Evolutionary conservation across 1,140 invertebrate species (phyloP).

Genomic region (Palaemon carinicauda): DNA sequence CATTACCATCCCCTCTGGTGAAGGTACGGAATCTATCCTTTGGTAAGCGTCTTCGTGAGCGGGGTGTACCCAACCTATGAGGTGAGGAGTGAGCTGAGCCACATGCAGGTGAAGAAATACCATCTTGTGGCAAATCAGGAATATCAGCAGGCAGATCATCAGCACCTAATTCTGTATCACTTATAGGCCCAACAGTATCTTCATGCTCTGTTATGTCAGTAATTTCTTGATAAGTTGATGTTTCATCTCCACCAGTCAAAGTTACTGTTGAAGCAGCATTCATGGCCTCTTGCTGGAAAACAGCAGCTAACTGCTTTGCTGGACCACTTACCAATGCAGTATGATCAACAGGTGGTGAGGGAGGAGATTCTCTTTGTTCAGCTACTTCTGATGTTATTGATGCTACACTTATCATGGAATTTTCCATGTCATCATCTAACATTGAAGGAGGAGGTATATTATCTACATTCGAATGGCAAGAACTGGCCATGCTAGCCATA

Average conservation of each 20-base stretch:
- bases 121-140: constrained; percentile 60
- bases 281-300: constrained; percentile 61
- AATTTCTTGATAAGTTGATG: constrained; percentile 72
- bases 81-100: constrained; percentile 40
- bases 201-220: constrained; percentile 70
- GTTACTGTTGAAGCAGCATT: constrained; percentile 58
- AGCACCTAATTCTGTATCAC: constrained; percentile 62
- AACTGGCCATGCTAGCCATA: constrained; percentile 69
- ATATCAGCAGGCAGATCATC: constrained; percentile 61
- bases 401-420: constrained; percentile 79
- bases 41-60: constrained; percentile 34
- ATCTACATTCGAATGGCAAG: constrained; percentile 74
- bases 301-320: constrained; percentile 61
- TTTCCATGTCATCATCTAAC: constrained; percentile 81
- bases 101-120: constrained; percentile 28
- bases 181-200: constrained; percentile 68
- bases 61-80: constrained; percentile 31
- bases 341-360: constrained; percentile 44
- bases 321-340: constrained; percentile 60
- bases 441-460: constrained; percentile 83
- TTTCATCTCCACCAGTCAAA: constrained; percentile 56
- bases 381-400: constrained; percentile 82
- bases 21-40: constrained; percentile 61
- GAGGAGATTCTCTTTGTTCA: constrained; percentile 64
- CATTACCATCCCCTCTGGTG: constrained; percentile 55